phyloP scores from a whole-genome alignment of 2,797 vertebrate species.

The Acanthurus lineatus region DNA sequence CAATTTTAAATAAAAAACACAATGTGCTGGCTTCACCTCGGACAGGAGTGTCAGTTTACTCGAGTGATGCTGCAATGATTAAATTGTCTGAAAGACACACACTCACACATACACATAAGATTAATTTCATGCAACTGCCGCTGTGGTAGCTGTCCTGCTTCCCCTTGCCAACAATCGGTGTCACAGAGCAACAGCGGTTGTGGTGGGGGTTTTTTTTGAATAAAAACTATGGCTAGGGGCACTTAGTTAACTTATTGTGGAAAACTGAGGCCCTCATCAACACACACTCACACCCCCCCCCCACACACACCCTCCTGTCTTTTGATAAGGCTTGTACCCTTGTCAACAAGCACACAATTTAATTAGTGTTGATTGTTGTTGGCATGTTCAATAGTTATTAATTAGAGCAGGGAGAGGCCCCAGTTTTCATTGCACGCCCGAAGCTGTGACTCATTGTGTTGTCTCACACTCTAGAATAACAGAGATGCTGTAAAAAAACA shows the following conservation, averaged over 20 bases:
- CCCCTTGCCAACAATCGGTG: constrained; percentile 62
- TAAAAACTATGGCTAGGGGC: constrained; percentile 85
- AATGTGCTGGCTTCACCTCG: neutral
- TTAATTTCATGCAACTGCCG: neutral
- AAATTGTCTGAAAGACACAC: neutral
- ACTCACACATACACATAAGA: neutral
- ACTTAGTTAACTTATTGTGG: constrained; percentile 86
- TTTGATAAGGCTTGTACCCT: constrained; percentile 85
- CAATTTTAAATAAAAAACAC: neutral
- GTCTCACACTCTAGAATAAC: constrained; percentile 83
- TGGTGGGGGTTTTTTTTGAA: constrained; percentile 78
- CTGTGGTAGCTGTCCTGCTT: constrained; percentile 45
- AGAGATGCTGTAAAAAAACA: constrained; percentile 62
- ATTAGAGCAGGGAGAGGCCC: constrained; percentile 88
- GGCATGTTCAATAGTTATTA: constrained; percentile 93
- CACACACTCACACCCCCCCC: constrained; percentile 30
- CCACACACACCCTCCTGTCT: constrained; percentile 43
- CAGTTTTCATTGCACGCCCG: constrained; percentile 84
- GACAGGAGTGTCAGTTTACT: constrained; percentile 8
- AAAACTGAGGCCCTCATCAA: constrained; percentile 84
- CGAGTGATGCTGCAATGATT: constrained; percentile 6
- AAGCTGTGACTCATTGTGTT: constrained; percentile 82
- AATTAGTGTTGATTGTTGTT: constrained; percentile 96
- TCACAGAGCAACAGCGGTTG: constrained; percentile 67
- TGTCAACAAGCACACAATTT: constrained; percentile 92